phyloP scores from a whole-genome alignment of 2,113 vertebrate genomes.

The Ailuropoda melanoleuca region DNA sequence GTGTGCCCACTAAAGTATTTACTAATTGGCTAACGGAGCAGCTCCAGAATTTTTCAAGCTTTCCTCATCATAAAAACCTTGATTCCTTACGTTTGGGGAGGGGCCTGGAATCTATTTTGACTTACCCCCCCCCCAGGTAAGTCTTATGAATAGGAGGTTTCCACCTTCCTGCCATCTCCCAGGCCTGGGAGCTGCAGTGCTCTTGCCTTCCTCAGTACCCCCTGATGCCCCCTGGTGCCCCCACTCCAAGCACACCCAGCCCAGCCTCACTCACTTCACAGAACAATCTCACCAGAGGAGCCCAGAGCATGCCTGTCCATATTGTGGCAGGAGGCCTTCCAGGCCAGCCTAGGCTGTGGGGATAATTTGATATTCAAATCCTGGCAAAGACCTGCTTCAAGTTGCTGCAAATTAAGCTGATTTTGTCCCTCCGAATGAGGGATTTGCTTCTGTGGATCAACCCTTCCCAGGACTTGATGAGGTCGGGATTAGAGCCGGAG shows the following conservation, averaged over 20 bases:
- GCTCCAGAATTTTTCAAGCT: background rate
- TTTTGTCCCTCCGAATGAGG: constrained; percentile 88
- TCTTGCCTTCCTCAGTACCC: background rate
- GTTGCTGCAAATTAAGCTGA: constrained; percentile 92
- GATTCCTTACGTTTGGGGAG: background rate
- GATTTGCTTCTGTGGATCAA: constrained; percentile 90
- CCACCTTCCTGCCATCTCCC: background rate
- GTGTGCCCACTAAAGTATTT: background rate
- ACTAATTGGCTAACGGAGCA: background rate
- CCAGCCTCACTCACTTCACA: constrained; percentile 73
- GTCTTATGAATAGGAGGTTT: background rate
- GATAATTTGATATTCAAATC: constrained; percentile 92
- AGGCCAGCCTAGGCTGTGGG: constrained; percentile 73
- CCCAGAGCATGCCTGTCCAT: constrained; percentile 77
- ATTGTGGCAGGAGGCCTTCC: constrained; percentile 73
- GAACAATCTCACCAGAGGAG: constrained; percentile 67
- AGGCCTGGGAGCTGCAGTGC: background rate
- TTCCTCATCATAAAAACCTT: background rate
- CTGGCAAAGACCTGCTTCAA: constrained; percentile 88
- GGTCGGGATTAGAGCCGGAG: constrained; percentile 87
- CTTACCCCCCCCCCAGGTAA: background rate
- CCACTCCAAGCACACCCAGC: background rate
- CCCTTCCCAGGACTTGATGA: constrained; percentile 88
- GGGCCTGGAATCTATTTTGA: background rate
- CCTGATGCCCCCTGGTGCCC: background rate